Evolutionary conservation across 1,140 invertebrate genomes (phyloP).

Genomic region (Eciton burchellii): DNA sequence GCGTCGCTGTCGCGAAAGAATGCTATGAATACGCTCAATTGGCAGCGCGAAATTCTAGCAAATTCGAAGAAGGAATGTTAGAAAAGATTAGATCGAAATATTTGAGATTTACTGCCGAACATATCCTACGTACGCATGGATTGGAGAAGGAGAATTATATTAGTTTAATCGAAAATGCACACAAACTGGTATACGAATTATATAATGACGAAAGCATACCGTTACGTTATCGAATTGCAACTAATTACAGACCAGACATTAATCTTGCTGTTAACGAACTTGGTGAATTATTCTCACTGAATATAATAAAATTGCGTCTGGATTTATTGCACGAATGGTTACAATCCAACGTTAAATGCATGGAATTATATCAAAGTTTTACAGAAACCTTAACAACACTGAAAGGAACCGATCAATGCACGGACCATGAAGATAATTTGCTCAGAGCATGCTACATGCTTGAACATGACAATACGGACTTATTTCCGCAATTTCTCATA

Average conservation of each 20-base stretch:
- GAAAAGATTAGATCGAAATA: slow-evolving; percentile 82
- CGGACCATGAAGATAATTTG: slow-evolving; percentile 77
- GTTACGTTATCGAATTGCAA: slow-evolving; percentile 72
- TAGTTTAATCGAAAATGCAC: slow-evolving; percentile 75
- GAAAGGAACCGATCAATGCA: slow-evolving; percentile 51
- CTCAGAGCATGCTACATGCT: slow-evolving; percentile 83
- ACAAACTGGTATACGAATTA: slow-evolving; percentile 78
- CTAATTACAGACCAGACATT: slow-evolving; percentile 79
- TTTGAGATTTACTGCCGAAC: slow-evolving; percentile 78
- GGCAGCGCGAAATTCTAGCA: slow-evolving; percentile 43
- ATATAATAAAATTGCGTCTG: slow-evolving; percentile 76
- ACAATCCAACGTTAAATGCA: slow-evolving; percentile 72
- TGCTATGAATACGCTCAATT: slow-evolving; percentile 79
- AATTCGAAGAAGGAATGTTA: slow-evolving; percentile 67
- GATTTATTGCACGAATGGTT: slow-evolving; percentile 82
- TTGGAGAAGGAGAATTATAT: slow-evolving; percentile 80
- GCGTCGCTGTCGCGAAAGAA: slow-evolving; percentile 81
- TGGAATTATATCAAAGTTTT: slow-evolving; percentile 72
- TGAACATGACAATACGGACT: slow-evolving; percentile 68
- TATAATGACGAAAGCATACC: slow-evolving; percentile 83
- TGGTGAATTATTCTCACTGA: slow-evolving; percentile 76
- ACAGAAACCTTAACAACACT: slow-evolving; percentile 71
- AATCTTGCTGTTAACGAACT: slow-evolving; percentile 80
- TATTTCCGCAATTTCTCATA: slow-evolving; percentile 76
- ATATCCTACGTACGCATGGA: slow-evolving; percentile 80